Base-by-base conservation (phyloP, 2,888 invertebrate genomes). In the Pachliopta kotzebuea region DNA sequence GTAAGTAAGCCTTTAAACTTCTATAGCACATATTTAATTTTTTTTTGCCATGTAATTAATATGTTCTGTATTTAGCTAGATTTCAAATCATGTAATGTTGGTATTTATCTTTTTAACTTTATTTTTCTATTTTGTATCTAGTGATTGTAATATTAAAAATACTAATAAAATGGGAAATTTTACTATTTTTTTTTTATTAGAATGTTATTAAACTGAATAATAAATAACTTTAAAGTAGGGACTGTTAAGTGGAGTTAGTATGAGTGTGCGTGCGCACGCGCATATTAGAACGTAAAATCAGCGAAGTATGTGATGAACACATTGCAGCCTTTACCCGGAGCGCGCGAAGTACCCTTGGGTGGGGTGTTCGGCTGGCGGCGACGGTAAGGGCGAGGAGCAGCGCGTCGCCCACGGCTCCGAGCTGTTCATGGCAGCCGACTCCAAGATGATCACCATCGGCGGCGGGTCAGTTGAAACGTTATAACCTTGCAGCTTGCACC, bases 341-440 rank as follows among this genome's bases (percentile, higher is more conserved):
- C 93, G 96, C 77, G 95, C 96, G 76, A 97, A 97, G 84, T 99
- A 98, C 88, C 96, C 97, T 1, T 99, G 99, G 99, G 96, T 98
- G 69, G 99, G 98, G 63, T 87, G 88, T 69, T 95, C 74, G 68
- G 86, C 84, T 68, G 74, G 74, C 24, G 80, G 79, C 56, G 86
- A 83, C 50, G 85, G 82, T 65, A 84, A 84, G 69, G 76, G 75
- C 18, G 95, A 95, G 79, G 95, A 93, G 77, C 93, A 90, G 77
- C 93, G 93, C 72, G 93, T 96, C 56, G 94, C 94, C 60, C 97
- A 97, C 90, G 96, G 96, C 68, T 96, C 97, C 9, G 98, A 98
- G 79, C 93, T 98, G 49, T 99, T 98, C 90, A 98, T 98, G 97
- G 98, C 98, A 45, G 98, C 98, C 24, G 98, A 98, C 92, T 93